Conservation (phyloP, 2,888 invertebrate species). For the Cancer borealis region DNA sequence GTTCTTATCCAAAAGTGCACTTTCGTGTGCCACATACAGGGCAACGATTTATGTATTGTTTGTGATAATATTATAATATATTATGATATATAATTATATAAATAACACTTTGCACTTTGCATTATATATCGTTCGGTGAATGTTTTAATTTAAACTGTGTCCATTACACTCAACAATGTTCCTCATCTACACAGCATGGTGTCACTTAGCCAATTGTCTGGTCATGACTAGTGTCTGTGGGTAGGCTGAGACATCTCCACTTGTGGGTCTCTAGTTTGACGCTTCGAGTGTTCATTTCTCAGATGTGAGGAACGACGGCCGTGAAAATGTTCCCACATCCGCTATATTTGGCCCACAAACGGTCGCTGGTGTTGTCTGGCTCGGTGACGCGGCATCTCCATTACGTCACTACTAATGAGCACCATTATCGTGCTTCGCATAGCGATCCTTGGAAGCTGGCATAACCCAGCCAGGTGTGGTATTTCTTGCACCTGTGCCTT, state of each 20-base stretch:
- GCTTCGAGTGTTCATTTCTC: not conserved
- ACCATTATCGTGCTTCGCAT: not conserved
- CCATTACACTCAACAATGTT: not conserved
- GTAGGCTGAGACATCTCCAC: not conserved
- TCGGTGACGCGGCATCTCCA: not conserved
- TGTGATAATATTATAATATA: not conserved
- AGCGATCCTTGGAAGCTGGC: not conserved
- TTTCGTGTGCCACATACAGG: too few relatives aligned
- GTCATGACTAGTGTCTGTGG: not conserved
- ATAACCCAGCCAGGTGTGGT: not conserved
- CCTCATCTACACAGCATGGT: not conserved
- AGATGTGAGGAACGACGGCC: not conserved
- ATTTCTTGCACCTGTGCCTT: not conserved
- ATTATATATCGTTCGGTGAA: not conserved
- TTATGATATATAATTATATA: not conserved
- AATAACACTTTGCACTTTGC: not conserved
- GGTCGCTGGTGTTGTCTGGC: not conserved
- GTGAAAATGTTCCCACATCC: constrained; percentile 18
- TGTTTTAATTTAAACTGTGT: not conserved
- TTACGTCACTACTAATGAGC: not conserved
- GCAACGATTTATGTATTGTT: too few relatives aligned
- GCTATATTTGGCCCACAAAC: not conserved
- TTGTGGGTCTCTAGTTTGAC: not conserved
- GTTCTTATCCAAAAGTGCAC: too few relatives aligned
- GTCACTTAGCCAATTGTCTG: too few relatives aligned